Conservation (phyloP, 2,797 vertebrate species). For the Margarornis squamiger region DNA sequence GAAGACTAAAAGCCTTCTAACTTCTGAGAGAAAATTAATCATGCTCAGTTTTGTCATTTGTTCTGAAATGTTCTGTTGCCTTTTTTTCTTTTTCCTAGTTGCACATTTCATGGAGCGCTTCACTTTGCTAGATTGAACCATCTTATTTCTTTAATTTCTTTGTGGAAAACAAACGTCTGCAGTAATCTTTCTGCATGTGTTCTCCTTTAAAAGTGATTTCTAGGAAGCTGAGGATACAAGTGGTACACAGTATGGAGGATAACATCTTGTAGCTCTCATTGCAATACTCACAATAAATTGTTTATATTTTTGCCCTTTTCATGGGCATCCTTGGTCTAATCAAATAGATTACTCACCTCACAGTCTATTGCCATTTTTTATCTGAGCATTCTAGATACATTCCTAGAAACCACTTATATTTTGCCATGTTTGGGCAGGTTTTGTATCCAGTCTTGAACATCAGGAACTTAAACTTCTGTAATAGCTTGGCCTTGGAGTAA, state of each 20-base stretch:
- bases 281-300: background rate
- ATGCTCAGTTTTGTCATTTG: background rate
- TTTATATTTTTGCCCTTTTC: background rate
- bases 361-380: background rate
- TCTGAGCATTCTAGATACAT: background rate
- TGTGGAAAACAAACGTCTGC: background rate
- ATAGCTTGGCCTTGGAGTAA: background rate
- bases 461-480: background rate
- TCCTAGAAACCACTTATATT: background rate
- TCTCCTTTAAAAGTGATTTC: background rate
- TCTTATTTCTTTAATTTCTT: background rate
- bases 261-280: background rate
- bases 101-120: background rate
- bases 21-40: background rate
- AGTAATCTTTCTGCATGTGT: background rate
- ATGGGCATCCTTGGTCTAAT: background rate
- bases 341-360: background rate
- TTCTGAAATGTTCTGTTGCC: background rate
- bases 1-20: background rate
- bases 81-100: background rate
- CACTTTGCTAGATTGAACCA: background rate
- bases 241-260: background rate
- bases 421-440: background rate
- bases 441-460: background rate
- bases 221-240: background rate